Conservation (phyloP, 2,113 vertebrate genomes). For the Poeciliopsis retropinna region DNA sequence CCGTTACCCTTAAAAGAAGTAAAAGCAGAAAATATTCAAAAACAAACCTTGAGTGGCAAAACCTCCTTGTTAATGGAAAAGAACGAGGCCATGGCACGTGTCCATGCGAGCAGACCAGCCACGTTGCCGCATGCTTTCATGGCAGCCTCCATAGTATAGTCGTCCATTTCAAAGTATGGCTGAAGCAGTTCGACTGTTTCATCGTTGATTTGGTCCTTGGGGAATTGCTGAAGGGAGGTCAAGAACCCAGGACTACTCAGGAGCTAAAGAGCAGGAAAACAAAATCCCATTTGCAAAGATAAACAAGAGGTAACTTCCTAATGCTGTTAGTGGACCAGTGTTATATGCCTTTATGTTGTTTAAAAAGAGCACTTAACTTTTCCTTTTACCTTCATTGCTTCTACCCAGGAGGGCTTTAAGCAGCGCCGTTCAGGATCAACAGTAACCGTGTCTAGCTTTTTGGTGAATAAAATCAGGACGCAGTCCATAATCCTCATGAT, state of each 20-base stretch:
- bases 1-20: not conserved
- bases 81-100: slow-evolving; percentile 83
- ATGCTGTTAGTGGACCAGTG: too few relatives aligned
- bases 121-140: slow-evolving; percentile 87
- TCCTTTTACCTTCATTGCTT: slow-evolving; percentile 79
- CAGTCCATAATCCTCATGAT: slow-evolving; percentile 88
- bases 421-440: slow-evolving; percentile 73
- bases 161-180: slow-evolving; percentile 82
- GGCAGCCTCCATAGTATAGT: slow-evolving; percentile 83
- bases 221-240: slow-evolving; percentile 78
- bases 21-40: not conserved
- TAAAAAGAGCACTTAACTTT: not conserved
- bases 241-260: slow-evolving; percentile 85
- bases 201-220: slow-evolving; percentile 82
- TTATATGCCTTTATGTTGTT: too few relatives aligned
- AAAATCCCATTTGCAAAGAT: not conserved
- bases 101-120: slow-evolving; percentile 85
- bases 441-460: slow-evolving; percentile 75
- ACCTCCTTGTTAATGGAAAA: slow-evolving; percentile 85
- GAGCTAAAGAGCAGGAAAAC: slow-evolving; percentile 66
- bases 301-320: not conserved
- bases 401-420: slow-evolving; percentile 80
- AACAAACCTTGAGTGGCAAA: slow-evolving; percentile 83
- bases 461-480: slow-evolving; percentile 82
- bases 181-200: slow-evolving; percentile 82